Evolutionary conservation across 1,140 invertebrate species (phyloP).

Genomic region (Brachionus manjavacas): DNA sequence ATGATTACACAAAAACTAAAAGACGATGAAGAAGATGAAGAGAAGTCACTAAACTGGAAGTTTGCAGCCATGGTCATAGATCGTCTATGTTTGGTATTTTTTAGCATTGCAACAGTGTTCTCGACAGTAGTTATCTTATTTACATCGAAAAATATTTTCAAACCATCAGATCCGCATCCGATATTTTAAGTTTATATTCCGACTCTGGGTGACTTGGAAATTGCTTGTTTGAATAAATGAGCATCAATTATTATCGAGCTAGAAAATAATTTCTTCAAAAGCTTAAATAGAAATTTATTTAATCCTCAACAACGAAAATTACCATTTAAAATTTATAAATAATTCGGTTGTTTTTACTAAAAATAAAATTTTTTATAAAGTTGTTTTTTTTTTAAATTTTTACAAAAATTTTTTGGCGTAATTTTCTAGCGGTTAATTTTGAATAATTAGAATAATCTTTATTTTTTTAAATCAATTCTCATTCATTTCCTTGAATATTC

Average conservation of each 20-base stretch:
- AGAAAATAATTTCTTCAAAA: background rate
- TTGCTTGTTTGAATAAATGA: background rate
- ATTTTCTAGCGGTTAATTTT: background rate
- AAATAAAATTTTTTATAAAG: background rate
- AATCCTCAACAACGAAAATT: background rate
- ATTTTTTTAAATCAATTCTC: background rate
- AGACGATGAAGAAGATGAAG: slow-evolving; percentile 57
- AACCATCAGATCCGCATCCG: slow-evolving; percentile 14
- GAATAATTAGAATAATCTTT: background rate
- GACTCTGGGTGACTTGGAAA: background rate
- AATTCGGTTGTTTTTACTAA: background rate
- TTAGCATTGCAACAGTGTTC: slow-evolving; percentile 92
- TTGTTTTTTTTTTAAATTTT: background rate
- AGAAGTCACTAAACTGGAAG: slow-evolving; percentile 78
- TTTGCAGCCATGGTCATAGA: slow-evolving; percentile 99
- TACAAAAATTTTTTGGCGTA: background rate
- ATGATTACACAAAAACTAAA: slow-evolving; percentile 67
- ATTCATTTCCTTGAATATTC: background rate
- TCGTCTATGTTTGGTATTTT: slow-evolving; percentile 94
- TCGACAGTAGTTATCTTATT: slow-evolving; percentile 71
- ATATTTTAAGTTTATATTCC: slow-evolving; percentile 60
- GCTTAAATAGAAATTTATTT: background rate
- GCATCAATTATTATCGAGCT: background rate
- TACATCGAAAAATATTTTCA: slow-evolving; percentile 65
- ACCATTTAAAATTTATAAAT: background rate